Evolutionary conservation across 2,888 invertebrate genomes (phyloP), one percentile per base, ranked within the genome.

Genomic region (Cyclophora albipunctata): DNA sequence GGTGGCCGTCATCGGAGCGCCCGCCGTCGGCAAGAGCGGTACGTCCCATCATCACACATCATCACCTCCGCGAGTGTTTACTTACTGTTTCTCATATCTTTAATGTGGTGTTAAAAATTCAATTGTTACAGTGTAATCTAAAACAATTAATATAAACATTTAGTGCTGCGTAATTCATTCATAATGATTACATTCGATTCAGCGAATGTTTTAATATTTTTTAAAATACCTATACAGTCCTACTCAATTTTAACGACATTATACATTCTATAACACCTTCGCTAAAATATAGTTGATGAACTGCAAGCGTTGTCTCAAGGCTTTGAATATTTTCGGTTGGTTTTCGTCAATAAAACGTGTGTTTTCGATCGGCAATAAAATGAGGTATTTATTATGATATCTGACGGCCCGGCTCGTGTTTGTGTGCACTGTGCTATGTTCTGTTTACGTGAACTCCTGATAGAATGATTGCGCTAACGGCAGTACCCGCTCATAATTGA

Each of bases 21-120:
- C 96, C 7, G 93, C 94, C 58, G 97, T 97, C 60, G 97, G 97
- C 56, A 97, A 97, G 90, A 97, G 96, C 83, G 97, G 97, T 97
- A 91, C 87, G 92, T 90, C 20, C 45, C 7, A 20, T 45, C 33
- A 34, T 46, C 3, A 37, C 37, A 37, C 37, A 37, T n/a, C 3
- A n/a, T 5, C 40, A 50, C 33, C 34, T 45, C 46, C 45, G 53
- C 50, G 45, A 52, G 53, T 49, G 47, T 34, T 59, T 51, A 52
- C 50, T 45, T 44, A 51, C 46, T 56, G 20, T 47, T 47, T 43
- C 43, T 46, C 50, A 60, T 55, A 51, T 53, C 51, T 43, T 55
- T 47, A 20, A 20, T 20, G 20, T 20, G 20, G 20, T 20, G 20
- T 20, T 20, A 1, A 20, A 20, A 20, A 20, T 20, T 20, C 20